Evolutionary conservation across 2,888 invertebrate species (phyloP), one percentile per base, ranked within the genome.

Genomic region (Euplagia quadripunctaria): DNA sequence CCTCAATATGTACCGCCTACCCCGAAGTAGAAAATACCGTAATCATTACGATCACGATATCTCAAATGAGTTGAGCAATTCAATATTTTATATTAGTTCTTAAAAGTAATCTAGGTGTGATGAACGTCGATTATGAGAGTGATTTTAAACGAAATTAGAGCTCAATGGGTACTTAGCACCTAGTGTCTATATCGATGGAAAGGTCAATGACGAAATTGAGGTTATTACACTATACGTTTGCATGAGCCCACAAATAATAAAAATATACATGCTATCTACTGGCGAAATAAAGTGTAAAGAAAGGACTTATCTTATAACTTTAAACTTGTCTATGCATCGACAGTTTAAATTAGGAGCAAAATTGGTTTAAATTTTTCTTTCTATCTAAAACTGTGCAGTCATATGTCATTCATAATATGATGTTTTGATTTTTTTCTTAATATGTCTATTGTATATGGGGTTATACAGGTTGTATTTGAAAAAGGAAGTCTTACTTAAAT

Each of bases 21-120:
- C 74, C 82, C 65, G 68, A 64, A 73, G 76, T 71, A 43, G 84
- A 76, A 77, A 68, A 80, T 79, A 83, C 78, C 67, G 79, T 77
- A 82, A 75, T 80, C 58, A 76, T 73, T 76, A 65, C 72, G 65
- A 80, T 78, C 80, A 77, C 72, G 80, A 75, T 64, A 70, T 49
- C 51, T 78, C 71, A 70, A 68, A 74, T 75, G 42, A 68, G 68
- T 82, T 71, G 64, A 51, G 73, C 63, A 70, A 70, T 70, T 63
- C 70, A 64, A 70, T 70, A 64, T 51, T 51, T 51, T 64, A 69
- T 68, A 73, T 69, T 72, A 72, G 49, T 68, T 68, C 68, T 63
- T 43, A 67, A n/a, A 52, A 42, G 68, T 64, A 55, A 66, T 67
- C 66, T 71, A 49, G 41, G 17, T 49, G 68, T 72, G 68, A 72